Evolutionary conservation across 2,888 invertebrate species (phyloP), one percentile per base, ranked within the genome.

Genomic region (Tetragonisca angustula): DNA sequence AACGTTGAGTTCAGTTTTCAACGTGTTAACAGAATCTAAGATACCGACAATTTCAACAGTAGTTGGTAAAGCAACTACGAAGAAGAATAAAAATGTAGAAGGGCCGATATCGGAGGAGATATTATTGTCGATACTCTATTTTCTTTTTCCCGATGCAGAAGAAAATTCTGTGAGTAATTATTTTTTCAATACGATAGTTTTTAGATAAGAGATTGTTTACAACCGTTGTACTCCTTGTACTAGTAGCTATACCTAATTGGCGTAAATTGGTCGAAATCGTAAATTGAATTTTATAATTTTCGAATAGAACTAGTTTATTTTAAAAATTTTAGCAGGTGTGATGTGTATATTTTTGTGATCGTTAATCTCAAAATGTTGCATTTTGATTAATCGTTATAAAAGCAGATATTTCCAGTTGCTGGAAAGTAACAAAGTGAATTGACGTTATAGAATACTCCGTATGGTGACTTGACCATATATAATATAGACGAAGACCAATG

Each of bases 81-180:
- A 95, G 94, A 96, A 95, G 94, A 87, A 87, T 79, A 94, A 94
- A 86, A 95, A 96, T 75, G 95, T 96, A n/a, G 96, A 97, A 79
- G 97, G 98, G 0, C 98, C 98, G 0, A 96, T 99, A 91, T 95
- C 97, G 21, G 97, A 97, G 91, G 97, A 97, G 52, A 95, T 97
- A 85, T 94, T 99, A 59, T 96, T 97, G 93, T 96, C 97, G 64
- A 96, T 98, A 89, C 94, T 99, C 72, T 97, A 97, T 92, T 98
- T 97, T 94, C 95, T 98, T 43, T 98, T 98, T 93, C 98, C 98
- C 75, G 98, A 98, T 95, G 98, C 98, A 78, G 97, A 97, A 87
- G 96, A 96, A 79, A 95, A 96, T 81, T 94, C 95, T 81, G 95
- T 95, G 90, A 91, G 92, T 87, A 76, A 50, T 43, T 2, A 36